Conservation (phyloP, 2,113 vertebrate genomes). For the Tenrec ecaudatus region DNA sequence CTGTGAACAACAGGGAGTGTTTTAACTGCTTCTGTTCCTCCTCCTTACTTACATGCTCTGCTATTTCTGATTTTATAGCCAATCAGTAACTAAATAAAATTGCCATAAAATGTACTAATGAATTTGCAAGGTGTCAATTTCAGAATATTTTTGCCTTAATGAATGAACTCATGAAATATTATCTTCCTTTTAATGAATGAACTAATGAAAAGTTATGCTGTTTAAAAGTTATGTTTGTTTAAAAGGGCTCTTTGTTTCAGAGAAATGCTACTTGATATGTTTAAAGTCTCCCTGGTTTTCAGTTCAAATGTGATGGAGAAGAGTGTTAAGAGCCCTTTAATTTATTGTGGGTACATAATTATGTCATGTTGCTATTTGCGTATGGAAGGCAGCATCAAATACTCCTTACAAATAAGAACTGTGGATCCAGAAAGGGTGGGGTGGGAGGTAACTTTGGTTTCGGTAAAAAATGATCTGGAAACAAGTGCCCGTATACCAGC, state of each 20-base stretch:
- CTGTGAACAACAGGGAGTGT: background rate
- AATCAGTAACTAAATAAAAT: background rate
- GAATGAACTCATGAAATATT: slow-evolving; percentile 16
- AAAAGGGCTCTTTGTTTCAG: background rate
- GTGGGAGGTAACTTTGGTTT: background rate
- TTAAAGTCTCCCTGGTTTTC: slow-evolving; percentile 16
- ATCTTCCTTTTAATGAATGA: slow-evolving; percentile 52
- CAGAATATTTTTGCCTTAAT: slow-evolving; percentile 40
- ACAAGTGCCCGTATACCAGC: background rate
- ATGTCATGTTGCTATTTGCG: slow-evolving; percentile 19
- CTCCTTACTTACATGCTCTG: background rate
- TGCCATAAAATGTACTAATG: background rate
- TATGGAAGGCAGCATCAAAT: background rate
- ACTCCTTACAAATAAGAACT: background rate
- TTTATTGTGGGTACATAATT: background rate
- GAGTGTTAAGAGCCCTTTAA: slow-evolving; percentile 4
- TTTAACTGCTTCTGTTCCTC: background rate
- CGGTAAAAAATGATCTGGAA: slow-evolving; percentile 23
- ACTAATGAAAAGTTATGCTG: slow-evolving; percentile 11
- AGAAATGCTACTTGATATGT: background rate
- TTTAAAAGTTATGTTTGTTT: background rate
- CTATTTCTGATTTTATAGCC: slow-evolving; percentile 29
- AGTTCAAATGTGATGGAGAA: background rate
- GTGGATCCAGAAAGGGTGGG: background rate
- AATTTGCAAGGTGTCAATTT: background rate